A percentile compares a stretch with the other conserved stretches of the same genome.
Evolutionary conservation across 2,113 vertebrate genomes (phyloP).

Genomic region (Ammodytes marinus): DNA sequence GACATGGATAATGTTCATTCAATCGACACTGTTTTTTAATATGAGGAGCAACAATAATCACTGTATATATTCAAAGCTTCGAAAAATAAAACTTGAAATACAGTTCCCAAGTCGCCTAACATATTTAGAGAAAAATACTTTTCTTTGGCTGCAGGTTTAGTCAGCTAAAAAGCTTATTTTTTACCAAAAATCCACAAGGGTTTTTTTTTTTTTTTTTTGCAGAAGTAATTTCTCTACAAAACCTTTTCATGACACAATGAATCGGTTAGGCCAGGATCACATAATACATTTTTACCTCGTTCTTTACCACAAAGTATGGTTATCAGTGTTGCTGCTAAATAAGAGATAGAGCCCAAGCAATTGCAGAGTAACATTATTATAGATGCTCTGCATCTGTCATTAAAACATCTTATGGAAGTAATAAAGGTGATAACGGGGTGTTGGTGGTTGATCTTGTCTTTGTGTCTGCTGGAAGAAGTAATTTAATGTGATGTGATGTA

Average conservation of each 20-base stretch:
- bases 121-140: conserved; percentile 17
- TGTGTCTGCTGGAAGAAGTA: not conserved
- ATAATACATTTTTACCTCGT: not conserved
- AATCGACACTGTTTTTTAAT: conserved; percentile 21
- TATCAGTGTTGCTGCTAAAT: not conserved
- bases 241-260: not conserved
- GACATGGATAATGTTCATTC: conserved; percentile 50
- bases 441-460: not conserved
- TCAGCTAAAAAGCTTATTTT: not conserved
- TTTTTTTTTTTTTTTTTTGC: conserved; percentile 13
- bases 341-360: not conserved
- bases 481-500: not conserved
- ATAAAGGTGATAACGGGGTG: conserved; percentile 20
- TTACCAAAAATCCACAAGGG: not conserved
- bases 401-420: not conserved
- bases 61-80: not conserved
- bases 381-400: not conserved
- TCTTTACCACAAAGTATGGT: not conserved
- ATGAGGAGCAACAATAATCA: not conserved
- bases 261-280: not conserved
- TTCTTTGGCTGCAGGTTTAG: conserved; percentile 1
- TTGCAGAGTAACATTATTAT: not conserved
- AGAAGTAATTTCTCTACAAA: conserved; percentile 5
- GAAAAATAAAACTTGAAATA: not conserved
- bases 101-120: not conserved